A percentile compares a stretch with the other conserved stretches of the same genome.
Conservation (phyloP, 1,140 invertebrate genomes). For the Drosophila lacertosa region DNA sequence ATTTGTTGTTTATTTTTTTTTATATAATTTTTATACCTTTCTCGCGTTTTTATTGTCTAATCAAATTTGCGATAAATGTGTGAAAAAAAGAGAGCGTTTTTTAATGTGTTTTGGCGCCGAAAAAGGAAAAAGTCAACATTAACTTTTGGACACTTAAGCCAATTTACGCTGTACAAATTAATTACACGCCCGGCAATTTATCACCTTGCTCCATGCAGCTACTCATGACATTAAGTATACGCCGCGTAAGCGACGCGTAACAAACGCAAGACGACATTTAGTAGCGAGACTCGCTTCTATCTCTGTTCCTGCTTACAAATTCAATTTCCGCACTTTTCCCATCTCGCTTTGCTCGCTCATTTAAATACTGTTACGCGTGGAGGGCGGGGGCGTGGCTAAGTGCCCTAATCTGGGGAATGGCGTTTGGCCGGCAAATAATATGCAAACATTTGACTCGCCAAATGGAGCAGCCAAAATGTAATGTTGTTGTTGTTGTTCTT, state of each 20-base stretch:
- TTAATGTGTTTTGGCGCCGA: not conserved
- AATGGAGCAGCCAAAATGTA: slow-evolving; percentile 26
- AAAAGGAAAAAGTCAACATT: slow-evolving; percentile 49
- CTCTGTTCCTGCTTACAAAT: slow-evolving; percentile 62
- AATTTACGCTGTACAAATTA: slow-evolving; percentile 75
- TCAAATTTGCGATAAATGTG: slow-evolving; percentile 60
- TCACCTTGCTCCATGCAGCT: slow-evolving; percentile 53
- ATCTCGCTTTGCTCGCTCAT: slow-evolving; percentile 48
- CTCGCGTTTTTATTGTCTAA: slow-evolving; percentile 32
- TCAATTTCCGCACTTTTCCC: slow-evolving; percentile 68
- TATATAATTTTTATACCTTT: slow-evolving; percentile 14
- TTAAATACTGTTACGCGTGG: slow-evolving; percentile 67
- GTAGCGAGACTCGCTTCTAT: slow-evolving; percentile 36
- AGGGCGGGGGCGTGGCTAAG: slow-evolving; percentile 42
- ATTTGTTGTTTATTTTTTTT: slow-evolving; percentile 39
- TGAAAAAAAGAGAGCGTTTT: slow-evolving; percentile 45
- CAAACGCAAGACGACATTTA: slow-evolving; percentile 69
- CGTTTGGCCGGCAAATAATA: slow-evolving; percentile 49
- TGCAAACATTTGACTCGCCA: slow-evolving; percentile 61
- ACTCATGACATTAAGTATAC: slow-evolving; percentile 56
- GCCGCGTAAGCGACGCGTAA: slow-evolving; percentile 46
- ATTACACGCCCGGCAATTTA: slow-evolving; percentile 67
- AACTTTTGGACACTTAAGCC: slow-evolving; percentile 64
- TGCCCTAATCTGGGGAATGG: slow-evolving; percentile 76
- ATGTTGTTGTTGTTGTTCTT: slow-evolving; percentile 44